phyloP scores from a whole-genome alignment of 2,888 invertebrate species.

The Ophion ventricosus region DNA sequence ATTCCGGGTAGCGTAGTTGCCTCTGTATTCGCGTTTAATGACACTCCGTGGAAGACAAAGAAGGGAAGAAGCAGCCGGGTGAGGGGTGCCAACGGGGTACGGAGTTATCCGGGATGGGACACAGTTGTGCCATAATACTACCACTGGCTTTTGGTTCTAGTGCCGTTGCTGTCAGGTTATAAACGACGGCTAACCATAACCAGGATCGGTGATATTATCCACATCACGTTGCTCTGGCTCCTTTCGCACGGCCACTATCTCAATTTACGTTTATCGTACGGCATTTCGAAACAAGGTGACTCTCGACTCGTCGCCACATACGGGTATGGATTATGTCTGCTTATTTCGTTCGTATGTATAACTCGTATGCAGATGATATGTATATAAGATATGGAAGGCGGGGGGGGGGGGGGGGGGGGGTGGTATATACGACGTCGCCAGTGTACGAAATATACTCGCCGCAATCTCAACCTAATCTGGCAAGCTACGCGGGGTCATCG shows the following conservation, averaged over 20 bases:
- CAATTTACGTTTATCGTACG: conserved; percentile 71
- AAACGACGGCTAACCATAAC: conserved; percentile 69
- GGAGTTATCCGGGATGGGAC: conserved; percentile 27
- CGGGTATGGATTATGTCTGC: conserved; percentile 25
- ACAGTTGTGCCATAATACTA: conserved; percentile 40
- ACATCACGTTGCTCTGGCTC: conserved; percentile 66
- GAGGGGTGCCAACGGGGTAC: conserved; percentile 14
- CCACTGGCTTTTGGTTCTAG: conserved; percentile 55
- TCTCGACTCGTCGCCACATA: conserved; percentile 50
- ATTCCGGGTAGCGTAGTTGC: conserved; percentile 67
- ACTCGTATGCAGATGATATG: not conserved
- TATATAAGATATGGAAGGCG: conserved; percentile 9
- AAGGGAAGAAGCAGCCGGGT: not conserved
- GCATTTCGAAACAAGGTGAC: conserved; percentile 49
- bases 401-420: too few relatives aligned
- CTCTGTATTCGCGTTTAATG: conserved; percentile 51
- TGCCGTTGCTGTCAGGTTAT: conserved; percentile 66
- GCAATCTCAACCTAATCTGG: conserved; percentile 40
- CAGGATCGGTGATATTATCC: conserved; percentile 69
- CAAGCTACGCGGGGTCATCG: conserved; percentile 13
- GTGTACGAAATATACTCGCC: conserved; percentile 33
- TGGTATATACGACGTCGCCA: conserved; percentile 38
- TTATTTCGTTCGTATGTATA: conserved; percentile 12
- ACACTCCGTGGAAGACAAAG: conserved; percentile 16
- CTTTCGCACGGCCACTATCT: conserved; percentile 66